phyloP scores from a whole-genome alignment of 2,113 vertebrate genomes.

The Poeciliopsis turrubarensis region DNA sequence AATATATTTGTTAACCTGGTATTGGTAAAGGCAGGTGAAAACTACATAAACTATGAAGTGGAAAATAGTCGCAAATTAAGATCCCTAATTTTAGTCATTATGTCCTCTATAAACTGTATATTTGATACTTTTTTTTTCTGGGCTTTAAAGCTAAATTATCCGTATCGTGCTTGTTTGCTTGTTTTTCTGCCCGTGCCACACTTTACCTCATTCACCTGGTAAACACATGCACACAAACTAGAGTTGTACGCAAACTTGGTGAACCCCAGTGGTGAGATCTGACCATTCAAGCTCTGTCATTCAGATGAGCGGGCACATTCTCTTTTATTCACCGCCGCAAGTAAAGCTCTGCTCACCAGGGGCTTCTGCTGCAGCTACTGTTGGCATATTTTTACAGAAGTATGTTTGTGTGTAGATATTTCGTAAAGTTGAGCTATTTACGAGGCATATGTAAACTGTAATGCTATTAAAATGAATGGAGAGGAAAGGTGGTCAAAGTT shows the following conservation, averaged over 20 bases:
- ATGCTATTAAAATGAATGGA: too few relatives aligned
- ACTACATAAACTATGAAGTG: not conserved
- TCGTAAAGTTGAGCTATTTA: not conserved
- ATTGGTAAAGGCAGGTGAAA: not conserved
- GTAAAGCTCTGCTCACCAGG: constrained; percentile 58
- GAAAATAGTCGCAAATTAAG: not conserved
- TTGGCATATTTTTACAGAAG: constrained; percentile 50
- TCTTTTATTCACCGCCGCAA: constrained; percentile 60
- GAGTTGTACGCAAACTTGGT: constrained; percentile 64
- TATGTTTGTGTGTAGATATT: constrained; percentile 14
- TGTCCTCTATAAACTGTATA: not conserved
- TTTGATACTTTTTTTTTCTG: not conserved
- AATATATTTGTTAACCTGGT: not conserved
- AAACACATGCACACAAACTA: constrained; percentile 1
- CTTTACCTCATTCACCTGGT: constrained; percentile 7
- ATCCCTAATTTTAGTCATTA: not conserved
- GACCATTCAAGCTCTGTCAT: constrained; percentile 58
- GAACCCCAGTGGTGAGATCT: constrained; percentile 59
- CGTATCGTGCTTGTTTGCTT: not conserved
- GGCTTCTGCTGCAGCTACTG: constrained; percentile 65
- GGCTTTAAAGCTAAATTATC: too few relatives aligned
- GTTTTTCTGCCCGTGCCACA: not conserved
- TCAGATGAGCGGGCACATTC: constrained; percentile 79
- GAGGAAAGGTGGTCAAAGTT: too few relatives aligned
- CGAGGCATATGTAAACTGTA: too few relatives aligned